Percentiles rank a stretch among this genome's conserved stretches.
phyloP scores from a whole-genome alignment of 1,140 invertebrate species.

The Cecropterus lyciades region DNA sequence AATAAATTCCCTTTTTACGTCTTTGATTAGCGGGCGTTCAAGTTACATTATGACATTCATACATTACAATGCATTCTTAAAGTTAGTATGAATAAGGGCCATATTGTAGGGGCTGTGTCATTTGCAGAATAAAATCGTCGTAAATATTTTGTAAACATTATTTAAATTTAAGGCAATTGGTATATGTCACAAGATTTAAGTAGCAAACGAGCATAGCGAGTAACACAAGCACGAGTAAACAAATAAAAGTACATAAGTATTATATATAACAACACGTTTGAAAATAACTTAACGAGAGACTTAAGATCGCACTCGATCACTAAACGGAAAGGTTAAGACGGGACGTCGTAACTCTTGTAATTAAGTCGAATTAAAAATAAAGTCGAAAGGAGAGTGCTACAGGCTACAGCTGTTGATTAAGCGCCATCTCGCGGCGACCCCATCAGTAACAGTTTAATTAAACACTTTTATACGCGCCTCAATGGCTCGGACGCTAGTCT shows the following conservation, averaged over 20 bases:
- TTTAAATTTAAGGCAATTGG: too few relatives aligned
- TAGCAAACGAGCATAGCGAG: too few relatives aligned
- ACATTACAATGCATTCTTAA: constrained; percentile 33
- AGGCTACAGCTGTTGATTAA: constrained; percentile 73
- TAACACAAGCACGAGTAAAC: too few relatives aligned
- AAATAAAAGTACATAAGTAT: too few relatives aligned
- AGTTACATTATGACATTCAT: constrained; percentile 69
- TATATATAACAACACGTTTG: too few relatives aligned
- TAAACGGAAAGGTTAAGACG: constrained; percentile 52
- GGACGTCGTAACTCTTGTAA: constrained; percentile 67
- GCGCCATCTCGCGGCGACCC: constrained; percentile 77
- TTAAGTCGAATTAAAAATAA: constrained; percentile 79
- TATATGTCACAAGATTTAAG: too few relatives aligned
- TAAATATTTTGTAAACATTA: too few relatives aligned
- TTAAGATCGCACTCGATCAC: constrained; percentile 43
- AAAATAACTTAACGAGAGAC: neutral
- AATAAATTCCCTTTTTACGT: constrained; percentile 78
- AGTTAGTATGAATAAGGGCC: constrained; percentile 9
- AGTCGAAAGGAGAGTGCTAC: constrained; percentile 55
- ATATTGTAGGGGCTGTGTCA: neutral
- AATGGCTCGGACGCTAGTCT: constrained; percentile 67
- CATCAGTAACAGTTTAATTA: constrained; percentile 83
- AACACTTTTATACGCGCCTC: constrained; percentile 77
- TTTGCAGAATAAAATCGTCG: too few relatives aligned
- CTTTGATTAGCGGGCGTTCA: constrained; percentile 76